Percentiles rank a stretch among this genome's conserved stretches.
phyloP scores from a whole-genome alignment of 2,797 vertebrate genomes.

The Epinephelus coioides region DNA sequence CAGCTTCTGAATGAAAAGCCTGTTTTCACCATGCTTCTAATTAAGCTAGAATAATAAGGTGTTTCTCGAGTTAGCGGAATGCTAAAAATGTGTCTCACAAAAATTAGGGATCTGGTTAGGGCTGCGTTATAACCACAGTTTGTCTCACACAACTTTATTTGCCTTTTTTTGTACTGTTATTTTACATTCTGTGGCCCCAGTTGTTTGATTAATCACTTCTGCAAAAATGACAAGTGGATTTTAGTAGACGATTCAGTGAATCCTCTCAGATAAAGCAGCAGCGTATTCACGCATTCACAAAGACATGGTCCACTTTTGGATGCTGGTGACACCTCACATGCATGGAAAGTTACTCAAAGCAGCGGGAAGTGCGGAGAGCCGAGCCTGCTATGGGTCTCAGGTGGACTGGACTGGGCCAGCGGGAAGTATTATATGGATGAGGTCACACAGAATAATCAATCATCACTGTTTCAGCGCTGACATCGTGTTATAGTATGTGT shows the following conservation, averaged over 20 bases:
- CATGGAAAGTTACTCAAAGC: constrained; percentile 22
- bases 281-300: constrained; percentile 8
- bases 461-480: constrained; percentile 35
- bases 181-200: constrained; percentile 13
- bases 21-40: constrained; percentile 77
- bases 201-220: constrained; percentile 16
- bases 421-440: constrained; percentile 35
- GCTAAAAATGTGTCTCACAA: constrained; percentile 39
- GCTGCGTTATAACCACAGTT: constrained; percentile 14
- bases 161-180: not conserved
- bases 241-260: constrained; percentile 12
- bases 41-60: constrained; percentile 79
- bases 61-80: constrained; percentile 59
- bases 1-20: constrained; percentile 80
- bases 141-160: constrained; percentile 40
- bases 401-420: constrained; percentile 23
- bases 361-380: not conserved
- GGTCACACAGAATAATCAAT: constrained; percentile 37
- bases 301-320: not conserved
- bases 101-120: constrained; percentile 42
- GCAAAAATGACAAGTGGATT: not conserved
- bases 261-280: constrained; percentile 12
- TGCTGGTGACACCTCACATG: not conserved
- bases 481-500: constrained; percentile 1
- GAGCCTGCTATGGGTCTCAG: constrained; percentile 35